phyloP scores from a whole-genome alignment of 2,888 invertebrate genomes.

The Drosophila helvetica region DNA sequence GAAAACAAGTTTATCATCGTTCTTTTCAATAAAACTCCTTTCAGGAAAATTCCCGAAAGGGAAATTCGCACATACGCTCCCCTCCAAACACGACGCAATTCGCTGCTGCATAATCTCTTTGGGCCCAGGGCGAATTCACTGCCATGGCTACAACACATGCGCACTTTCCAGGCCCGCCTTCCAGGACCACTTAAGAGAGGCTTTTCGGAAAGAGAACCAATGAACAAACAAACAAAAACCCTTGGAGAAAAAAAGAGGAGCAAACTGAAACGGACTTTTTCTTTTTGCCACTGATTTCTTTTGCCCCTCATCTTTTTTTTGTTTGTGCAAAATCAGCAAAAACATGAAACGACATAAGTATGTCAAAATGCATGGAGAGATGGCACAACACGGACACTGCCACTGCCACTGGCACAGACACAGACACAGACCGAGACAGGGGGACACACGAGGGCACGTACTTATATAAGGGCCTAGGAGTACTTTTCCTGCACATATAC shows the following conservation, averaged over 20 bases:
- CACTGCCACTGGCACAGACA: slow-evolving; percentile 10
- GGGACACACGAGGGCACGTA: slow-evolving; percentile 63
- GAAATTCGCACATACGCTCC: slow-evolving; percentile 11
- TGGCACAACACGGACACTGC: slow-evolving; percentile 39
- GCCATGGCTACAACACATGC: slow-evolving; percentile 62
- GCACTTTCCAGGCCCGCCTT: slow-evolving; percentile 56
- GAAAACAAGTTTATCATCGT: not conserved
- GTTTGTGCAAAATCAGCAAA: slow-evolving; percentile 77
- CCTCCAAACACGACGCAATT: slow-evolving; percentile 41
- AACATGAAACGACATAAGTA: slow-evolving; percentile 79
- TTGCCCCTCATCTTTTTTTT: slow-evolving; percentile 11
- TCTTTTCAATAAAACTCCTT: not conserved
- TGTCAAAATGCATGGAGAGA: slow-evolving; percentile 78
- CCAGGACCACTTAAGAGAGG: slow-evolving; percentile 54
- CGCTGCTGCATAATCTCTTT: slow-evolving; percentile 41
- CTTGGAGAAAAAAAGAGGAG: slow-evolving; percentile 31
- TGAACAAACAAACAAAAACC: slow-evolving; percentile 40
- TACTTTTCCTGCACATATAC: slow-evolving; percentile 57
- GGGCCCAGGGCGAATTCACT: slow-evolving; percentile 56
- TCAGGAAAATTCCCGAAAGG: slow-evolving; percentile 3
- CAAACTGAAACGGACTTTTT: slow-evolving; percentile 60
- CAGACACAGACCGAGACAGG: slow-evolving; percentile 26
- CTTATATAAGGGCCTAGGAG: slow-evolving; percentile 76
- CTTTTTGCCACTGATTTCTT: slow-evolving; percentile 16
- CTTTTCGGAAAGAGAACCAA: slow-evolving; percentile 52